Base-by-base conservation (phyloP, 2,113 vertebrate species). In the Neodon shergylaensis region DNA sequence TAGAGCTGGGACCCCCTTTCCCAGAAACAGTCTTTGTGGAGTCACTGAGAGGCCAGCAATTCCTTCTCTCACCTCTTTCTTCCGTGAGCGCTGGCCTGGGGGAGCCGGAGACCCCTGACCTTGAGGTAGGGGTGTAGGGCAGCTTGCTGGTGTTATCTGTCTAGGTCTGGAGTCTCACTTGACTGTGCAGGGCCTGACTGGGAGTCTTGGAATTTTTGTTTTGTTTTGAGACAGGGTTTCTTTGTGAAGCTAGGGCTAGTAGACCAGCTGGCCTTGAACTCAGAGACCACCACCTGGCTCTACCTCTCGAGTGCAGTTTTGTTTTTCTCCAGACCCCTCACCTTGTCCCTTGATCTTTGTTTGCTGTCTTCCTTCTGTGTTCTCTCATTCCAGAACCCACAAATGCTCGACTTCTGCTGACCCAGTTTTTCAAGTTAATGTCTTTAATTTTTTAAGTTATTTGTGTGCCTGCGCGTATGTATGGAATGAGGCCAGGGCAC, bases 81-180 rank as follows among this genome's bases (percentile, higher is more conserved):
- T 98, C 98, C 0, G 97, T 98, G 68, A 98, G 97, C 36, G 96
- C 95, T 44, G 96, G 96, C 36, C 97, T 98, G 58, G 94, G 95
- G 3, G 97, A 98, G 3, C 86, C 76, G 22, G 95, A 8, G 93
- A 83, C 87, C 44, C 85, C 94, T 0, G 97, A 97, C 7, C 39
- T 96, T 1, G 98, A 98, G 98, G 98, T 98, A 97, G 89, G 97
- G 79, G 63, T 39, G 2, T 66, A 7, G 70, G 92, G 68, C 26
- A 33, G 72, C 19, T 72, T n/a, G 72, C 19, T 72, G n/a, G 87
- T 7, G 36, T 4, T 11, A 1, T 39, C 47, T 73, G 44, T 6
- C 58, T 31, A 36, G 42, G 61, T 65, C 52, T 83, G 54, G 52
- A 16, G 58, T 77, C 63, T 84, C 76, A 73, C 33, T 44, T 81